A percentile compares a stretch with the other conserved stretches of the same genome.
phyloP scores from a whole-genome alignment of 2,888 invertebrate genomes.

The Erynnis tages region DNA sequence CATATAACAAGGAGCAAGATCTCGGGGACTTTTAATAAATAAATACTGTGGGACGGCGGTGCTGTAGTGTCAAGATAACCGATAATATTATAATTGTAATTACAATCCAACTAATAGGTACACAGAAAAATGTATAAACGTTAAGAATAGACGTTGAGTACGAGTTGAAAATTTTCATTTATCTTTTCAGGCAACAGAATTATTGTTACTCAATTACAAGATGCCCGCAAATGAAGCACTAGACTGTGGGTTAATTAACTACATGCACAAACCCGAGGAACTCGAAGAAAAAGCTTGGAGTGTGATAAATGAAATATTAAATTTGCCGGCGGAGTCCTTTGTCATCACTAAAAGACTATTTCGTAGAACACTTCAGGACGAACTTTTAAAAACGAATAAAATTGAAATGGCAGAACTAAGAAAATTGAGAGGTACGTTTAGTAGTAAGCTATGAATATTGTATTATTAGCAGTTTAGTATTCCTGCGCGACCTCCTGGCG shows the following conservation, averaged over 20 bases:
- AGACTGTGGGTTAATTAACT: constrained; percentile 88
- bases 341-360: constrained; percentile 86
- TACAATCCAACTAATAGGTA: no score
- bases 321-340: constrained; percentile 81
- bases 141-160: no score
- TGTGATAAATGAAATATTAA: constrained; percentile 77
- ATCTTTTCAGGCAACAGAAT: constrained; percentile 78
- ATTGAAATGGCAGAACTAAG: constrained; percentile 85
- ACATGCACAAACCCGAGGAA: constrained; percentile 85
- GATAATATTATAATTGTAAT: no score
- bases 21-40: no score
- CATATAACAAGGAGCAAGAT: no score
- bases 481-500: no score
- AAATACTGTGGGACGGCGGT: no score
- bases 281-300: constrained; percentile 83
- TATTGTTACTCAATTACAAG: constrained; percentile 87
- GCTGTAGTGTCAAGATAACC: no score
- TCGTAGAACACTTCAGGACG: constrained; percentile 79
- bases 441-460: constrained; percentile 43
- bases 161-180: no score
- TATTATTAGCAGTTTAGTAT: not conserved
- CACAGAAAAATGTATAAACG: not conserved
- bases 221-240: constrained; percentile 90
- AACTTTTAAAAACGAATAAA: constrained; percentile 84
- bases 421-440: constrained; percentile 63